Percentiles rank a stretch among this genome's conserved stretches.
Conservation (phyloP, 2,888 invertebrate genomes). For the Acrobasis consociella region DNA sequence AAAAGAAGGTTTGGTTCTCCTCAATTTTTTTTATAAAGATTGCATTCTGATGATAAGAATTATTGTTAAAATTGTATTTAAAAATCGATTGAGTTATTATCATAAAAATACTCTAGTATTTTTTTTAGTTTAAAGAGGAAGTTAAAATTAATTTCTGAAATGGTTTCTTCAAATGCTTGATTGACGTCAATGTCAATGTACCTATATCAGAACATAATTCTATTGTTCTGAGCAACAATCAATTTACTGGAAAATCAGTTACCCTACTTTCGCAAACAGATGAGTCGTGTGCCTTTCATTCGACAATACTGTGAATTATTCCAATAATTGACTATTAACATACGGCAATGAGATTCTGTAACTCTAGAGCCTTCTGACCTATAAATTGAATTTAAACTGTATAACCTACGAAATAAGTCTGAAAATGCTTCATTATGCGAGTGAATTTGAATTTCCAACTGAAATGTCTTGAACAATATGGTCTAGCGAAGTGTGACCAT, state of each 20-base stretch:
- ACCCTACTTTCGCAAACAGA: conserved; percentile 20
- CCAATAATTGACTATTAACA: conserved; percentile 38
- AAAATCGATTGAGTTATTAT: too few relatives aligned
- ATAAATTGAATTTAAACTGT: conserved; percentile 7
- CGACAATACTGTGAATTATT: conserved; percentile 37
- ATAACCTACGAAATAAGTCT: not conserved
- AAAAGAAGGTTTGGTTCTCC: too few relatives aligned
- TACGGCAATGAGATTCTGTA: conserved; percentile 27
- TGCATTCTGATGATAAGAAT: too few relatives aligned
- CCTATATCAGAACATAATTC: conserved; percentile 4
- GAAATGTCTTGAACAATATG: conserved; percentile 44
- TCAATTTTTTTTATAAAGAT: too few relatives aligned
- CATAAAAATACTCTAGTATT: too few relatives aligned
- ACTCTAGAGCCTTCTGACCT: not conserved
- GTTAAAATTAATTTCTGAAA: too few relatives aligned
- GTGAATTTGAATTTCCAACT: conserved; percentile 35
- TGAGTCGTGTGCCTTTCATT: conserved; percentile 33
- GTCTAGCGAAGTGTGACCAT: conserved; percentile 53
- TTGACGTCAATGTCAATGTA: conserved; percentile 1
- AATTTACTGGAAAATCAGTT: conserved; percentile 18
- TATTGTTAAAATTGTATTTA: too few relatives aligned
- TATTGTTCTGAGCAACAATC: conserved; percentile 11
- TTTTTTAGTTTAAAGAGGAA: too few relatives aligned
- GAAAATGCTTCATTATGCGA: conserved; percentile 2
- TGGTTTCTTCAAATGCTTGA: not conserved